Percentiles rank a stretch among this genome's conserved stretches.
phyloP scores from a whole-genome alignment of 1,140 invertebrate species.

The Drosophila obscura region DNA sequence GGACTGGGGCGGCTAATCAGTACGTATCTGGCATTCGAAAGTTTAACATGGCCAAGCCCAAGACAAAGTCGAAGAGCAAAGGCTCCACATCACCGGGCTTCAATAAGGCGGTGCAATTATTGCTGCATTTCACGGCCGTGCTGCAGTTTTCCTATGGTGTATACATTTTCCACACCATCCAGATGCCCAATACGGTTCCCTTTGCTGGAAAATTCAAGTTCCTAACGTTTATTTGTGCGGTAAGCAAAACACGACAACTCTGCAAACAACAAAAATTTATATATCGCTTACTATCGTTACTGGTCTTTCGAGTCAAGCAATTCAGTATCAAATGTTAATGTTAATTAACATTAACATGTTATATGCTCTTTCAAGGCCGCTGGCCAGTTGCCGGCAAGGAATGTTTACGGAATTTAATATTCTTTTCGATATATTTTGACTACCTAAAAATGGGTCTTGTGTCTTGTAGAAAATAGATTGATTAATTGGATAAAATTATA shows the following conservation, averaged over 20 bases:
- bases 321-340: too few relatives aligned
- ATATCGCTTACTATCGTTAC: not conserved
- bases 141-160: conserved; percentile 69
- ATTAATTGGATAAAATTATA: too few relatives aligned
- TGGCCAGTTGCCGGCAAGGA: too few relatives aligned
- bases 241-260: conserved; percentile 83
- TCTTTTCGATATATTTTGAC: too few relatives aligned
- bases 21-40: conserved; percentile 46
- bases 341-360: too few relatives aligned
- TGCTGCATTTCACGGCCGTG: conserved; percentile 65
- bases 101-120: conserved; percentile 59
- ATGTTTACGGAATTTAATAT: too few relatives aligned
- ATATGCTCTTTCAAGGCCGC: too few relatives aligned
- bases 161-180: conserved; percentile 47
- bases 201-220: conserved; percentile 93
- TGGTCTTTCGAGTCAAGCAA: not conserved
- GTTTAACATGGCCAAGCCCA: conserved; percentile 64
- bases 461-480: too few relatives aligned
- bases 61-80: conserved; percentile 58
- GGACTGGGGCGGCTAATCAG: conserved; percentile 57
- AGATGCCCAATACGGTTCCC: conserved; percentile 54
- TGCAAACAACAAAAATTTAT: too few relatives aligned
- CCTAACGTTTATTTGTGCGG: conserved; percentile 92
- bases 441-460: too few relatives aligned
- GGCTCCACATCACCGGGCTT: conserved; percentile 64